A percentile compares a stretch with the other conserved stretches of the same genome.
phyloP scores from a whole-genome alignment of 1,140 invertebrate genomes.

The Macrosteles quadrilineatus region DNA sequence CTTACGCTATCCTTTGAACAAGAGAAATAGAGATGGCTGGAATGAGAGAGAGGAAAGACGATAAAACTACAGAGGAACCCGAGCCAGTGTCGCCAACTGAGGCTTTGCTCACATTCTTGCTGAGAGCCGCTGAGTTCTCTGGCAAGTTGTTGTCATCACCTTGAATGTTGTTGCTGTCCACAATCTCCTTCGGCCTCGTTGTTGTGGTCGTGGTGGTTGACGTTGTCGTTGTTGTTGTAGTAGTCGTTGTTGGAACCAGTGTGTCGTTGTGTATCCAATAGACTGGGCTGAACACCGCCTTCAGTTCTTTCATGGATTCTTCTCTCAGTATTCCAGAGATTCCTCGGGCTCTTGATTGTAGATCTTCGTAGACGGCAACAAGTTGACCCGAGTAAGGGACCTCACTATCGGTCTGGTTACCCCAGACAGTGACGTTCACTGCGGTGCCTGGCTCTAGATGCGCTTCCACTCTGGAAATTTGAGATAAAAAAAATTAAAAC shows the following conservation, averaged over 20 bases:
- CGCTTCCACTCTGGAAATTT: slow-evolving; percentile 55
- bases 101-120: no score
- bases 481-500: slow-evolving; percentile 20
- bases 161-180: slow-evolving; percentile 7
- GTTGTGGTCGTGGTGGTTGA: slow-evolving; percentile 59
- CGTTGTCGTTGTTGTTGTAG: slow-evolving; percentile 68
- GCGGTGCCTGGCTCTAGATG: slow-evolving; percentile 70
- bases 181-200: slow-evolving; percentile 30
- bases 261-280: slow-evolving; percentile 66
- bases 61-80: no score
- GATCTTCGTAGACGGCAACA: slow-evolving; percentile 68
- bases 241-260: slow-evolving; percentile 73
- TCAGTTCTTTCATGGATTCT: slow-evolving; percentile 62
- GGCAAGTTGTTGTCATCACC: neutral
- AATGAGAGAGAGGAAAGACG: no score
- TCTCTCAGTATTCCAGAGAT: slow-evolving; percentile 63
- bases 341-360: slow-evolving; percentile 51
- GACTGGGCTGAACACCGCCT: slow-evolving; percentile 65
- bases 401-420: slow-evolving; percentile 69
- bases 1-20: no score
- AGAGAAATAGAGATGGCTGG: no score
- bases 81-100: no score
- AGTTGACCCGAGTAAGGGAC: slow-evolving; percentile 70
- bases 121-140: no score
- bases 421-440: slow-evolving; percentile 73